phyloP scores from a whole-genome alignment of 2,113 vertebrate species.

The Hypomesus transpacificus region DNA sequence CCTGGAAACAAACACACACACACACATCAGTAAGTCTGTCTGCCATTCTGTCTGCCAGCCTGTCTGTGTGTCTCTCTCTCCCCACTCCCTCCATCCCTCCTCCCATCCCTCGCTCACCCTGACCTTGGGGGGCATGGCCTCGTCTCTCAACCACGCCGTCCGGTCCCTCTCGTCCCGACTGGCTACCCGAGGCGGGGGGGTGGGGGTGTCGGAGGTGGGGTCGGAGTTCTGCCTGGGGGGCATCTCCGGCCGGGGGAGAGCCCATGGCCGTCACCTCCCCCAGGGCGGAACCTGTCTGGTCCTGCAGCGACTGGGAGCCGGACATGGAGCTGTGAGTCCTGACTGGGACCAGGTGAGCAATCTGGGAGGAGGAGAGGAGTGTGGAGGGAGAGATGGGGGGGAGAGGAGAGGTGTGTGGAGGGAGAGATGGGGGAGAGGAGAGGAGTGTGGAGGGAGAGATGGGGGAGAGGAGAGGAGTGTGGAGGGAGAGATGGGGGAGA shows the following conservation, averaged over 20 bases:
- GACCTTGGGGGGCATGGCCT: conserved; percentile 86
- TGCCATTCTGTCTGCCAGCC: background rate
- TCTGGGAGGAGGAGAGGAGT: conserved; percentile 49
- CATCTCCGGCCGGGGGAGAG: conserved; percentile 85
- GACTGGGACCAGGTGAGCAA: conserved; percentile 88
- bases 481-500: background rate
- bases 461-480: background rate
- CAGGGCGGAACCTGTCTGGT: conserved; percentile 85
- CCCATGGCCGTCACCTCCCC: conserved; percentile 75
- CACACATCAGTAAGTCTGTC: too few species aligned
- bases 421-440: background rate
- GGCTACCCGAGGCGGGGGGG: conserved; percentile 74
- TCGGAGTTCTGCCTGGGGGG: conserved; percentile 96
- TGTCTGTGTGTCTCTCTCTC: background rate
- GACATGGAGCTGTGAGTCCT: conserved; percentile 92
- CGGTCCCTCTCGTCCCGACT: conserved; percentile 79
- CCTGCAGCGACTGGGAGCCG: conserved; percentile 91
- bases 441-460: background rate
- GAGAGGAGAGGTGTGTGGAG: background rate
- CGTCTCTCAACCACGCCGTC: conserved; percentile 82
- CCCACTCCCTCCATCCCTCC: background rate
- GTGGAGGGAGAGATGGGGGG: background rate
- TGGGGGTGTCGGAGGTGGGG: conserved; percentile 90
- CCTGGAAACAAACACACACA: conserved; percentile 62
- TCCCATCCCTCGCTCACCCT: background rate